Base-by-base conservation (phyloP, 2,113 vertebrate species). In the Chaetodon trifascialis region DNA sequence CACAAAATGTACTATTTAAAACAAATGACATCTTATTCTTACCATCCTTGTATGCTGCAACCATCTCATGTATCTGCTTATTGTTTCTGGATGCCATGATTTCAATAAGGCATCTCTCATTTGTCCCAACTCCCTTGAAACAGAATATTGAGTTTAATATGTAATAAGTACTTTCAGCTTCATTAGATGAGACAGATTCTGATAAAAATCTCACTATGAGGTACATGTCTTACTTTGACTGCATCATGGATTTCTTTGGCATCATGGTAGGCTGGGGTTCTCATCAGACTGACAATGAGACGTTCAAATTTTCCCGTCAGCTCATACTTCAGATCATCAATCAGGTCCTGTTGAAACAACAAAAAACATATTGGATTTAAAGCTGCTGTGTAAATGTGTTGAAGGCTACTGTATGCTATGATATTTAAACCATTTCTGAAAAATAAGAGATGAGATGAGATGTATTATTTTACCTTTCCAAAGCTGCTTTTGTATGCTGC, bases 241-340 rank as follows among this genome's bases (percentile, higher is more conserved):
- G 98, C 97, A 42, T 99, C 98, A 81, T 97, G 97, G 83, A 99
- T 95, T 91, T 99, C 98, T 86, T 99, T 99, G 94, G 98, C 98
- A 14, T 99, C 98, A 0, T 96, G 95, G 14, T 98, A 97, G 42
- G 97, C 94, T 0, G 96, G 95, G 2, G 97, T 94, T 69, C 96
- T 95, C 98, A 99, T 99, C 84, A 99, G 93, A 77, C 97, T 97
- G 68, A 99, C 97, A 0, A 99, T 97, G 90, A 99, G 95, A 9
- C 97, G 95, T 83, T 99, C 98, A 79, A 99, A 99, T 90, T 99
- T 99, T 30, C 98, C 98, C 0, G 97, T 99, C 90, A 99, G 95
- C 92, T 99, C 98, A 0, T 98, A 99, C 88, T 99, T 99, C 76
- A 99, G 93, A 91, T 99, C 97, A 9, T 95, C 96, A 8, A 99